These are phyloP conservation scores for Glaucomys volans DNA, from an alignment of 2,113 vertebrate genomes.

Conservation along the genomic window DNA sequence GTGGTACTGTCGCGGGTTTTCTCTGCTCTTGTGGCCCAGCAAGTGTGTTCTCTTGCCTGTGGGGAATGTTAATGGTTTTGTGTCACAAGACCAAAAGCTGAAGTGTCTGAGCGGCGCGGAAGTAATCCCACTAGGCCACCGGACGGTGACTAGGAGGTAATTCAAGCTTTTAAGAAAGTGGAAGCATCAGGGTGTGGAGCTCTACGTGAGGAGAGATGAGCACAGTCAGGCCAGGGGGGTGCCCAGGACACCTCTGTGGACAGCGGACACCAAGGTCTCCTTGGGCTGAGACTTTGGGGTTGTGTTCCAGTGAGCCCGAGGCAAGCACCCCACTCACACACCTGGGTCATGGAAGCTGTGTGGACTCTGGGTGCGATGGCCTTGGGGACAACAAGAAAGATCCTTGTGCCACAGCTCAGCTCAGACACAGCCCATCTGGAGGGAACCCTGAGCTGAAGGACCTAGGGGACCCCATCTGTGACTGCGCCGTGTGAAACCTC, in stretches of 20 bases:
- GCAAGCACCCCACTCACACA: too few species aligned
- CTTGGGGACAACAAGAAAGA: neutral
- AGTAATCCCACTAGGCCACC: too few species aligned
- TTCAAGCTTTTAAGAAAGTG: too few species aligned
- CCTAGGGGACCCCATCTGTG: rapidly evolving
- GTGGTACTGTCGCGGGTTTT: neutral
- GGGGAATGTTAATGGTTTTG: neutral
- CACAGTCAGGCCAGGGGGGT: rapidly evolving
- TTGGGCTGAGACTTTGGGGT: too few species aligned
- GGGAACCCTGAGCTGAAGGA: neutral
- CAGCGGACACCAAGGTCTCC: too few species aligned
- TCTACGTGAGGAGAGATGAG: rapidly evolving
- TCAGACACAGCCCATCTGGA: neutral
- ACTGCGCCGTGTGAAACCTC: neutral
- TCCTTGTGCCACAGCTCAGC: neutral
- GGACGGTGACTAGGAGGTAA: too few species aligned
- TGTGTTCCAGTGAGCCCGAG: neutral
- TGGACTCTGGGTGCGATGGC: rapidly evolving
- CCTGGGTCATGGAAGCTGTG: rapidly evolving
- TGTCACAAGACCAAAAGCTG: neutral
- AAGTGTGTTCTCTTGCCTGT: neutral
- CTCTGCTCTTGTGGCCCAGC: neutral
- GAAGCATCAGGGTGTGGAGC: rapidly evolving
- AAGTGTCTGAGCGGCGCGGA: neutral
- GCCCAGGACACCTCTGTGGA: rapidly evolving